Evolutionary conservation across 2,113 vertebrate genomes (phyloP).

Genomic region (Crypturellus undulatus): DNA sequence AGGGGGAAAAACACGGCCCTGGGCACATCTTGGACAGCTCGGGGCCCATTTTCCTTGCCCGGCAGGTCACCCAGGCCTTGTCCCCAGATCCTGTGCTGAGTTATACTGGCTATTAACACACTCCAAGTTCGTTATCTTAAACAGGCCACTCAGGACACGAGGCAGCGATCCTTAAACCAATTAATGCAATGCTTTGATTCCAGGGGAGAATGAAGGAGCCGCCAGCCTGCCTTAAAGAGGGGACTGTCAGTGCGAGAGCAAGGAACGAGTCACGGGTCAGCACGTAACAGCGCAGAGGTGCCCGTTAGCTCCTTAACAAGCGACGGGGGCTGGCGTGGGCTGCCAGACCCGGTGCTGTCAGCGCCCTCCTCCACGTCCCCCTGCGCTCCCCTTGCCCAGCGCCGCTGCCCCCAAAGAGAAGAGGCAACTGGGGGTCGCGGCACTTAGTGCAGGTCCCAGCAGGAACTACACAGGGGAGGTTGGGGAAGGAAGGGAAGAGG

Average conservation of each 20-base stretch:
- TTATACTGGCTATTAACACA: constrained; percentile 36
- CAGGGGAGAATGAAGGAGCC: constrained; percentile 51
- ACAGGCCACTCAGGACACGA: constrained; percentile 51
- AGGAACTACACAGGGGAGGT: not conserved
- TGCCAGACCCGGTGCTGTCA: constrained; percentile 23
- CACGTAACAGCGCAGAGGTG: constrained; percentile 42
- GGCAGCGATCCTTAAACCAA: constrained; percentile 70
- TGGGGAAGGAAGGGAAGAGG: not conserved
- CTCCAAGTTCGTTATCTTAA: constrained; percentile 64
- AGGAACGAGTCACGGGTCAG: constrained; percentile 64
- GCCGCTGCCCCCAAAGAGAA: not conserved
- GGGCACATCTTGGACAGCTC: not conserved
- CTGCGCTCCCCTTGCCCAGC: not conserved
- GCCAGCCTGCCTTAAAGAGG: constrained; percentile 22
- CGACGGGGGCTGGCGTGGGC: not conserved
- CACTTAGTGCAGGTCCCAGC: rapidly evolving
- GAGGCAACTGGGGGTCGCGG: not conserved
- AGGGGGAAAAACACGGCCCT: not conserved
- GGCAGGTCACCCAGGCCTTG: not conserved
- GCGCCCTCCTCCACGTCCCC: not conserved
- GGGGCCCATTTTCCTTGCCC: not conserved
- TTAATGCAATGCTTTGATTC: constrained; percentile 64
- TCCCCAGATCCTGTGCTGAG: not conserved
- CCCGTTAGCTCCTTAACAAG: constrained; percentile 43
- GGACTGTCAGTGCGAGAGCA: constrained; percentile 33